Conservation (phyloP, 1,140 invertebrate species). For the Brachionus angularis region DNA sequence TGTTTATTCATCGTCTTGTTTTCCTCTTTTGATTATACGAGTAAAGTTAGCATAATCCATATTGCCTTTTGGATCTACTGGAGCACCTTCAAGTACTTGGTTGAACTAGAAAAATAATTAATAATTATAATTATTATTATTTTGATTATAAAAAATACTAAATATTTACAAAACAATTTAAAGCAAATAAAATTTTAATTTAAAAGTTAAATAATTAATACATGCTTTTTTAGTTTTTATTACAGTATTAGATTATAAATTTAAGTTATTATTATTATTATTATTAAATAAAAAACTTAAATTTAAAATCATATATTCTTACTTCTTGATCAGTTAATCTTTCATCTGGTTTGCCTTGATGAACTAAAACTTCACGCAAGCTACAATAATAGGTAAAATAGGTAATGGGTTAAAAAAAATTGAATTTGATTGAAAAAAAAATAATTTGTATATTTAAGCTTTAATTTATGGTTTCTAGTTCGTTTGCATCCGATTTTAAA, state of each 20-base stretch:
- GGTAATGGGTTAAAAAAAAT: background rate
- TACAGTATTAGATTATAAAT: too few relatives aligned
- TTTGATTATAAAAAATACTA: background rate
- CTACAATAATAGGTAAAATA: background rate
- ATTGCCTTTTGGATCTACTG: constrained; percentile 35
- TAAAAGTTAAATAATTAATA: too few relatives aligned
- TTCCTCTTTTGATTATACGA: constrained; percentile 43
- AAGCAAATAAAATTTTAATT: background rate
- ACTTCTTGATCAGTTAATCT: constrained; percentile 44
- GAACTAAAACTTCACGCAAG: constrained; percentile 40
- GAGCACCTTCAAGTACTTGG: constrained; percentile 38
- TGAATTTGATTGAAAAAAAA: background rate
- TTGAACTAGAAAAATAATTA: constrained; percentile 38
- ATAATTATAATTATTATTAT: background rate
- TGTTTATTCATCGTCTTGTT: constrained; percentile 44
- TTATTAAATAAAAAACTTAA: too few relatives aligned
- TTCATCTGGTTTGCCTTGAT: constrained; percentile 39
- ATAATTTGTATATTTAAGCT: too few relatives aligned
- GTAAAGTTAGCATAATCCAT: constrained; percentile 42
- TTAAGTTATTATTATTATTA: too few relatives aligned
- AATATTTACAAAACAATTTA: background rate
- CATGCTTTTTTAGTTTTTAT: too few relatives aligned
- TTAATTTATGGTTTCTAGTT: too few relatives aligned
- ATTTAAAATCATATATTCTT: too few relatives aligned
- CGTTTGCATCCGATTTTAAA: background rate